Evolutionary conservation across 2,113 vertebrate species (phyloP), one percentile per base, ranked within the genome.

Genomic region (Nesoenas mayeri): DNA sequence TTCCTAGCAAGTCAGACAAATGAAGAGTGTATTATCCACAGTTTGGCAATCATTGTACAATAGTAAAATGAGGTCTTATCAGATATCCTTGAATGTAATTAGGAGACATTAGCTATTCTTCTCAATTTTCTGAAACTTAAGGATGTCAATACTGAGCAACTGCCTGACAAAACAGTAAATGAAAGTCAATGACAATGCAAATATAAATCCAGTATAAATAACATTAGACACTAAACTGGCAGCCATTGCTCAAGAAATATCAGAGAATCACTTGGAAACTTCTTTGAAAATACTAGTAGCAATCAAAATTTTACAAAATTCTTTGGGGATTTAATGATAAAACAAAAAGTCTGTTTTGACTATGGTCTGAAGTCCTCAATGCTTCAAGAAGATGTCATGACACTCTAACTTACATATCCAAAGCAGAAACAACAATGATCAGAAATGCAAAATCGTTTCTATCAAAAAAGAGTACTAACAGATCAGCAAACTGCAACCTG

Each of bases 171-270:
- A 91, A 65, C 8, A 28, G n/a, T 31, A 81, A 51, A 32, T 25
- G 9, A 85, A 93, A 60, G 28, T 54, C 67, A 85, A 3, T 47
- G 61, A 71, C 22, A 92, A 54, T 6, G 31, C 28, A 51, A 87
- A 79, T 16, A 74, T 5, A 61, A 48, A 53, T 56, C 51, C 62
- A 65, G 24, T 66, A 20, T 40, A 74, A 87, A 74, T 38, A 93
- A 51, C 20, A 36, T 61, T 3, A 61, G 24, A 32, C 12, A 17
- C 11, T 34, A 81, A 56, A 72, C 44, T 0, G 0, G 29, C 53
- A 66, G 15, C 54, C 69, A 26, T 31, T 64, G 18, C 16, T 57
- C 32, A 44, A 77, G 34, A 64, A 81, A 61, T 17, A 56, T 25
- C 34, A 72, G 21, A 72, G 12, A 61, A 82, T 22, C 50, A 53